Conservation (phyloP, 92 coral and sea anemone species). For the Parazoanthus darwini region DNA sequence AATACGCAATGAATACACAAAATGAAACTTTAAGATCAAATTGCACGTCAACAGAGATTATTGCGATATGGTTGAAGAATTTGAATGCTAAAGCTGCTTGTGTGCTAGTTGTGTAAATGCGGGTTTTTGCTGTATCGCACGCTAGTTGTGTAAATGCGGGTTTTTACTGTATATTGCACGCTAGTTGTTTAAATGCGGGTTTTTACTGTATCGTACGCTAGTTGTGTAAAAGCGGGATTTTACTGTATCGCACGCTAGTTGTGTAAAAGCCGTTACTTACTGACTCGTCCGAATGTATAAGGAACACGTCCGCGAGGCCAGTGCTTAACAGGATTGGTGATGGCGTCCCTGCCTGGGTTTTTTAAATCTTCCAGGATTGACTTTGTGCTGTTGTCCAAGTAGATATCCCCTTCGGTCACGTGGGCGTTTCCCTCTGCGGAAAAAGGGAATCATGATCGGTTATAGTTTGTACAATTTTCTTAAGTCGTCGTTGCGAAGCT, state of each 20-base stretch:
- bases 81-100: too few species aligned
- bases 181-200: too few species aligned
- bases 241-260: too few species aligned
- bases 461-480: neutral
- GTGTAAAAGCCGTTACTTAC: neutral
- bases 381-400: slow-evolving; percentile 57
- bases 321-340: slow-evolving; percentile 30
- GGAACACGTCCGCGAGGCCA: slow-evolving; percentile 39
- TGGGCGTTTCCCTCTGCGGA: slow-evolving; percentile 38
- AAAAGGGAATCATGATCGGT: slow-evolving; percentile 11
- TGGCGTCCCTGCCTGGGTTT: slow-evolving; percentile 45
- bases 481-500: too few species aligned
- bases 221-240: too few species aligned
- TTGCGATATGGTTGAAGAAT: too few species aligned
- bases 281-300: slow-evolving; percentile 31
- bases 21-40: too few species aligned
- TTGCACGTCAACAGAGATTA: too few species aligned
- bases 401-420: slow-evolving; percentile 61
- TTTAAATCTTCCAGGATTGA: slow-evolving; percentile 34
- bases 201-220: slow-evolving; percentile 23
- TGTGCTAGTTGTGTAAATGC: too few species aligned
- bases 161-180: slow-evolving; percentile 5
- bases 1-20: too few species aligned
- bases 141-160: too few species aligned
- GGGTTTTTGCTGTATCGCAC: neutral